Base-by-base conservation (phyloP, 2,888 invertebrate species). In the Cryptocephalus moraei region DNA sequence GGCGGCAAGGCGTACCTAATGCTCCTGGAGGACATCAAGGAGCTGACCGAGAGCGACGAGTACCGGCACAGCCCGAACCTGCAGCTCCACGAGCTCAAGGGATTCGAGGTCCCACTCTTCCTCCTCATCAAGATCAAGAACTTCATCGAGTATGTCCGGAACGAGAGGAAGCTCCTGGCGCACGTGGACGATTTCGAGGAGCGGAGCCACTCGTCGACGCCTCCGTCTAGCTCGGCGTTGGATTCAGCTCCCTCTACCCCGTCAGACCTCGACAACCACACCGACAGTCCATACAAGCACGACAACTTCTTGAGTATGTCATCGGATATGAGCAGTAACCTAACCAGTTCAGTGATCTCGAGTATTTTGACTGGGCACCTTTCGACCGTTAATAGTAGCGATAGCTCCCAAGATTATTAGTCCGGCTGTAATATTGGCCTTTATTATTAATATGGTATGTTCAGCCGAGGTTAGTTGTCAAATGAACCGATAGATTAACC, bases 1-100 rank as follows among this genome's bases (percentile, higher is more conserved):
- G 86, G 86, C 1, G 86, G 86, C 4, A 84, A 84, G 69, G 86
- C 86, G 1, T 87, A 86, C 60, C 78, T 89, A 53, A 79, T 89
- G 77, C 76, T 88, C 12, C 70, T 87, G 49, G 84, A 86, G 61
- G 89, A 89, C 61, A 84, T 88, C 41, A 77, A 80, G 68, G 85
- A 87, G 61, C 70, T 89, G 46, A 81, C 84, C 8, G 75, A 78
- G 52, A 80, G 81, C 54, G 86, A 86, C 49, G 84, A 87, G 52
- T 88, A 86, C 60, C 75, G 75, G 60, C 78, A 79, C 62, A 81
- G 72, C 58, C 79, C 81, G 1, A 73, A 80, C 48, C 74, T 81
- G 14, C 75, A 80, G 67, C 68, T 81, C 12, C 78, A 81, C 41
- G 84, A 86, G 61, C 67, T 88, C 50, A 78, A 80, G 49, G 87